Conservation (phyloP, 1,140 invertebrate species). For the Epicauta chinensis region DNA sequence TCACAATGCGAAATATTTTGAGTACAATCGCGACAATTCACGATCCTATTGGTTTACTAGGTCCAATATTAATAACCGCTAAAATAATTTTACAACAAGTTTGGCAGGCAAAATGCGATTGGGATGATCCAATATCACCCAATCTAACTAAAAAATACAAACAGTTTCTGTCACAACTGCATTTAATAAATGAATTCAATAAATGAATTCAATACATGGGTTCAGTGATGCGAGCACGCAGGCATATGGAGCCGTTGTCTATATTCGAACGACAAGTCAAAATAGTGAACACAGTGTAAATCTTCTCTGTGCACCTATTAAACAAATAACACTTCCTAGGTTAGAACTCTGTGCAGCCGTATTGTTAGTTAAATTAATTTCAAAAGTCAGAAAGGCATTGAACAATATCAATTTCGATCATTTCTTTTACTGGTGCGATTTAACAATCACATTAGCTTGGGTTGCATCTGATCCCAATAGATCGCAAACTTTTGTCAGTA, state of each 20-base stretch:
- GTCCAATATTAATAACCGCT: conserved; percentile 35
- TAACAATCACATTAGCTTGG: no score
- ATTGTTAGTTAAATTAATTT: conserved; percentile 12
- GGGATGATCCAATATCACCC: no score
- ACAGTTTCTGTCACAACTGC: no score
- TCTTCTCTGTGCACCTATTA: conserved; percentile 19
- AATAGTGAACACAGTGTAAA: not conserved
- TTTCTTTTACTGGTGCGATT: no score
- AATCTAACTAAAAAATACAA: no score
- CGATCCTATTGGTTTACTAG: conserved; percentile 43
- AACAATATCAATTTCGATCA: no score
- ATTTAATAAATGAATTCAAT: conserved; percentile 3
- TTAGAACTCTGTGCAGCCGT: conserved; percentile 11
- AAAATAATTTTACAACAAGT: no score
- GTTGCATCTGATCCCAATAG: no score
- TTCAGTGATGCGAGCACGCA: conserved; percentile 31
- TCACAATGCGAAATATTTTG: conserved; percentile 6
- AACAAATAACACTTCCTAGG: conserved; percentile 20
- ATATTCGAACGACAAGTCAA: conserved; percentile 17
- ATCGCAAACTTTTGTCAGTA: no score
- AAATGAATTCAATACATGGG: conserved; percentile 17
- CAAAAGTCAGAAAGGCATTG: not conserved
- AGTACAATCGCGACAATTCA: conserved; percentile 27
- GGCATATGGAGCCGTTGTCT: conserved; percentile 32
- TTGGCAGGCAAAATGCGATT: no score